Percentiles rank a stretch among this genome's conserved stretches.
Evolutionary conservation across 1,140 invertebrate genomes (phyloP).

Genomic region (Apis florea): DNA sequence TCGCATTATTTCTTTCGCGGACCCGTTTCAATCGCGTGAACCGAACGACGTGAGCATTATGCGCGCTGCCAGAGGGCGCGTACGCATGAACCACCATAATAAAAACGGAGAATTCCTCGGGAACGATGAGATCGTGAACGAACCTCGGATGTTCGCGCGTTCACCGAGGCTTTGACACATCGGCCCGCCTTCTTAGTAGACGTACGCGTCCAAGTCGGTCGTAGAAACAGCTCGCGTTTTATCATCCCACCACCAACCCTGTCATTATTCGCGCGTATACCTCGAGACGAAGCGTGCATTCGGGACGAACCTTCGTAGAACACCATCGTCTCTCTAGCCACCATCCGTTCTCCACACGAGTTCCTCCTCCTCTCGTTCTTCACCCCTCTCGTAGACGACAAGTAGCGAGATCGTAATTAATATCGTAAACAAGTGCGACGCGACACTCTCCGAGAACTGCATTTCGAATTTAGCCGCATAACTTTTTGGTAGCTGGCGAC

Average conservation of each 20-base stretch:
- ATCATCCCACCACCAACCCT: neutral
- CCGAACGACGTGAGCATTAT: constrained; percentile 59
- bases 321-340: neutral
- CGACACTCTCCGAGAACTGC: constrained; percentile 10
- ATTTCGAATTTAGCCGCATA: neutral
- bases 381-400: neutral
- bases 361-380: neutral
- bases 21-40: constrained; percentile 1
- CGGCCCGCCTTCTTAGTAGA: constrained; percentile 47
- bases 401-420: constrained; percentile 16
- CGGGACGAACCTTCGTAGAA: neutral
- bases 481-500: no score
- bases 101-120: constrained; percentile 43
- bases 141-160: constrained; percentile 41
- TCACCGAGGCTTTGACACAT: constrained; percentile 62
- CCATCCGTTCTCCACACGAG: neutral
- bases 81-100: constrained; percentile 39
- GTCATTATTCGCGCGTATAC: neutral
- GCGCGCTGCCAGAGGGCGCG: constrained; percentile 58
- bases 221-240: constrained; percentile 38
- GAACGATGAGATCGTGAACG: constrained; percentile 44
- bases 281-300: neutral
- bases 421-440: constrained; percentile 9
- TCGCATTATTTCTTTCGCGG: neutral
- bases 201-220: constrained; percentile 23